phyloP scores from a whole-genome alignment of 2,113 vertebrate genomes.

The Lasiurus borealis region DNA sequence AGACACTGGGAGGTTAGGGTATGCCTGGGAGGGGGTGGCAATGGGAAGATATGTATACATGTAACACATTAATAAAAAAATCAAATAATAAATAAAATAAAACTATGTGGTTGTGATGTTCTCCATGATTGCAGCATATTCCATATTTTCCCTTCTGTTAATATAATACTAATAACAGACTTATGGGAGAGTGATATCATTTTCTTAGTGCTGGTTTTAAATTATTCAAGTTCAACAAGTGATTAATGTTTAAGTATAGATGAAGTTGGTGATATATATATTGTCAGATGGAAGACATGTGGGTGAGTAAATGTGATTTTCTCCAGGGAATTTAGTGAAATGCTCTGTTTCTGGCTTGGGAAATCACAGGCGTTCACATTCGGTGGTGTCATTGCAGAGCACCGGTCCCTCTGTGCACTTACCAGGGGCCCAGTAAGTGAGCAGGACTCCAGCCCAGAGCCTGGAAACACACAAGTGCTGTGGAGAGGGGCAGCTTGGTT shows the following conservation, averaged over 20 bases:
- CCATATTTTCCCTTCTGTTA: neutral
- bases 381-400: neutral
- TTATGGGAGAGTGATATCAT: neutral
- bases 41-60: no score
- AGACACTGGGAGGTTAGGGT: no score
- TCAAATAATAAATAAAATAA: neutral
- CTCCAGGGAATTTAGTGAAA: neutral
- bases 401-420: accelerated
- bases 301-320: neutral
- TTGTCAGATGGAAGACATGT: neutral
- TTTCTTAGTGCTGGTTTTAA: neutral
- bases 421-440: neutral
- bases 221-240: neutral
- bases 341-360: neutral
- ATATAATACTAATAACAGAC: neutral
- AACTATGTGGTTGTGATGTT: neutral
- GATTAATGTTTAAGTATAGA: neutral
- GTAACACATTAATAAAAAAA: no score
- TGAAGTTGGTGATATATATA: neutral
- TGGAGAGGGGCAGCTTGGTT: neutral
- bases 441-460: neutral
- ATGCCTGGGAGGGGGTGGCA: no score
- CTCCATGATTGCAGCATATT: neutral
- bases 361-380: neutral
- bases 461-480: accelerated